Conservation (phyloP, 2,113 vertebrate species). For the Rhinoptilus africanus region DNA sequence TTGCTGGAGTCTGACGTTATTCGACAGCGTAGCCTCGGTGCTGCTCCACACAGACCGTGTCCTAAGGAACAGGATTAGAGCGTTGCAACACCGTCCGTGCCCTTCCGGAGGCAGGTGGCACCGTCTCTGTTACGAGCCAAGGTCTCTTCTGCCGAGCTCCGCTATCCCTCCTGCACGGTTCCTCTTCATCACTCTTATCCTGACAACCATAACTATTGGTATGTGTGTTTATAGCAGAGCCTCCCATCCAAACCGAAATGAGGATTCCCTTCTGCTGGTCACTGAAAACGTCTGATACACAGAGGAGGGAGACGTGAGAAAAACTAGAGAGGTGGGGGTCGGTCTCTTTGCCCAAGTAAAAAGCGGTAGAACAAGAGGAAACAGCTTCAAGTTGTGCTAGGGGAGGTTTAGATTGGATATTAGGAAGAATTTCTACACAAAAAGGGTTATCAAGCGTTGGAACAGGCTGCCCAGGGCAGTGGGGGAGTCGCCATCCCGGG, state of each 20-base stretch:
- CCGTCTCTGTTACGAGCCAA: background rate
- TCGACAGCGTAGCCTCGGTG: background rate
- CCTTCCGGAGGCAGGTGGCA: background rate
- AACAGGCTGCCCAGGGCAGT: background rate
- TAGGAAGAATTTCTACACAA: background rate
- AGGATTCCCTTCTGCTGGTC: background rate
- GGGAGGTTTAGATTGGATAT: background rate
- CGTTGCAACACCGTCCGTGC: rapidly evolving
- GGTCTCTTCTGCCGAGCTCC: background rate
- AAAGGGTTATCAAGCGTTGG: background rate
- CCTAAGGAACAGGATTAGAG: background rate
- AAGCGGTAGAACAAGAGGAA: background rate
- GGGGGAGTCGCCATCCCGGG: background rate
- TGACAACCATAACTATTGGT: background rate
- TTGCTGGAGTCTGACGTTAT: background rate
- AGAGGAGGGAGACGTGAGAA: background rate
- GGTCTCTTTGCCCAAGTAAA: background rate
- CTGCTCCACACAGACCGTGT: background rate
- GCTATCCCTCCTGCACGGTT: background rate
- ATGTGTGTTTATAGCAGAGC: background rate
- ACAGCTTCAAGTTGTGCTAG: background rate
- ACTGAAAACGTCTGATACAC: background rate
- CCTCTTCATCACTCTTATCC: background rate
- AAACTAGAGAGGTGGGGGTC: background rate
- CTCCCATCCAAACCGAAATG: background rate